A percentile compares a stretch with the other conserved stretches of the same genome.
These are phyloP conservation scores for Limanda limanda DNA, from an alignment of 2,113 vertebrate species.

Conservation along the genomic window DNA sequence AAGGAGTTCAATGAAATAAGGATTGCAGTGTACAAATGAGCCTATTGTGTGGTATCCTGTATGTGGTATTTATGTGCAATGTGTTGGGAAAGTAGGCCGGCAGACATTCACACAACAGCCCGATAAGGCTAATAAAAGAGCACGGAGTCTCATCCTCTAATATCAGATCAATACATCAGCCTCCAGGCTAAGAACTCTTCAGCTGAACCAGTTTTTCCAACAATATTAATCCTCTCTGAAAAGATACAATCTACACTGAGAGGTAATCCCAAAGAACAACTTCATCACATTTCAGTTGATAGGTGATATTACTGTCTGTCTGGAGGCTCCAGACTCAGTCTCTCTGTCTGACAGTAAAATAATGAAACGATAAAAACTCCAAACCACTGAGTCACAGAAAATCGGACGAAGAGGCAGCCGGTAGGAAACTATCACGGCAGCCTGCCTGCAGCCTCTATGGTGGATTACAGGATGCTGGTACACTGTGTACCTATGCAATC, in stretches of 20 bases:
- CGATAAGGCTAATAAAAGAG: conserved; percentile 23
- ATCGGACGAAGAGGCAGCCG: conserved; percentile 2
- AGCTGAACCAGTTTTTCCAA: conserved; percentile 19
- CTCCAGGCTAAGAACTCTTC: conserved; percentile 16
- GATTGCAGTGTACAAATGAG: neutral
- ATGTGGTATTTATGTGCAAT: neutral
- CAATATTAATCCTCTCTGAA: conserved; percentile 38
- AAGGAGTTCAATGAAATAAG: neutral
- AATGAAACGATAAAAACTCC: conserved; percentile 24
- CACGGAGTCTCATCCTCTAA: conserved; percentile 1
- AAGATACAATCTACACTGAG: conserved; percentile 25
- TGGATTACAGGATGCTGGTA: neutral
- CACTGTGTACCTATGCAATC: neutral
- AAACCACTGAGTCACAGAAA: neutral
- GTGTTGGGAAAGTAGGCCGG: conserved; percentile 18
- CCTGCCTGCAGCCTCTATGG: conserved; percentile 1
- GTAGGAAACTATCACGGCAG: neutral
- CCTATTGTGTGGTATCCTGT: neutral
- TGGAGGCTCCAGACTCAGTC: no score
- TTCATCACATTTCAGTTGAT: conserved; percentile 23
- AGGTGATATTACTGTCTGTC: conserved; percentile 6
- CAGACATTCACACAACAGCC: conserved; percentile 23
- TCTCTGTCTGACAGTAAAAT: neutral
- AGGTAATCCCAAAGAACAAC: conserved; percentile 5
- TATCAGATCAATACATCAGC: conserved; percentile 38